Percentiles rank a stretch among this genome's conserved stretches.
These are phyloP conservation scores for Thunnus thynnus DNA, from an alignment of 2,113 vertebrate species.

Conservation along the genomic window DNA sequence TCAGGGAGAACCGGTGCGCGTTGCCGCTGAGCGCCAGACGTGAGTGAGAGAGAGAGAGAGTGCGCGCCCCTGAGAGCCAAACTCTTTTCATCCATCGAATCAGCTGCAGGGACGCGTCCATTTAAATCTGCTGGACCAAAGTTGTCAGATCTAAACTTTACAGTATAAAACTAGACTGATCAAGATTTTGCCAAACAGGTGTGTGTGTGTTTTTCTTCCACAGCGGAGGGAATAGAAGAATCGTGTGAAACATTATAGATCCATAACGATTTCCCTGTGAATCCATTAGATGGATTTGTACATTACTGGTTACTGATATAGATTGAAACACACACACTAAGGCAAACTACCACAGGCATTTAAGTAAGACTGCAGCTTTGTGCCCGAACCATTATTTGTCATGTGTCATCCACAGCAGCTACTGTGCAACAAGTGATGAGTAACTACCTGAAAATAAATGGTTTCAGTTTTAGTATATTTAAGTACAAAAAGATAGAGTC, in stretches of 20 bases:
- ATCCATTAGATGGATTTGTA: background rate
- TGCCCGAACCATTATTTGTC: background rate
- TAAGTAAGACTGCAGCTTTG: background rate
- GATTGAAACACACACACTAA: no score
- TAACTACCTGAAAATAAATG: background rate
- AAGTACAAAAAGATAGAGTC: no score
- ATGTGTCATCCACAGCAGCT: background rate
- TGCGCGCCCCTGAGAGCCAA: background rate
- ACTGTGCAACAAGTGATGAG: background rate
- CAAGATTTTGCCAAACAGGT: no score
- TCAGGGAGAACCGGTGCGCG: constrained; percentile 18
- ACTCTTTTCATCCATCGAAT: background rate
- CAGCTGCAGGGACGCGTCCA: background rate
- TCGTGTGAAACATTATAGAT: background rate
- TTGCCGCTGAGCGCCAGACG: background rate
- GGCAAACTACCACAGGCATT: background rate
- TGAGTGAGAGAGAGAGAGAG: background rate
- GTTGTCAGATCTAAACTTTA: background rate
- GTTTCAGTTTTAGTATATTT: no score
- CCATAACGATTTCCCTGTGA: background rate
- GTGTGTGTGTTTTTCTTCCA: no score
- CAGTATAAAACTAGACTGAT: background rate
- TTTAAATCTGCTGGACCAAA: background rate
- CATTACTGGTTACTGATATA: no score
- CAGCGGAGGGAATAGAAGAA: background rate